These are phyloP conservation scores for Chaetops frenatus DNA, from an alignment of 2,113 vertebrate genomes.

Conservation along the genomic window DNA sequence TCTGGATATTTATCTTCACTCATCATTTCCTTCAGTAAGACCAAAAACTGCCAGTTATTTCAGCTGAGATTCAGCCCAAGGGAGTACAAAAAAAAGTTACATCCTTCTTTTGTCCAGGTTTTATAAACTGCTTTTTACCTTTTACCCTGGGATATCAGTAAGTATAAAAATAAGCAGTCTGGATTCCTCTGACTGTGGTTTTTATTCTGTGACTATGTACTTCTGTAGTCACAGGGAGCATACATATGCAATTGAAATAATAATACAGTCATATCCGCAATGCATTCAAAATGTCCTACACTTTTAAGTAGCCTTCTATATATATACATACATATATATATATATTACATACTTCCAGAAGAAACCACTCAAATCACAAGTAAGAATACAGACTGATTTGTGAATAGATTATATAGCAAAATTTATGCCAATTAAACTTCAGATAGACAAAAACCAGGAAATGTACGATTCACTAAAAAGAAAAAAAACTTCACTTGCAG, in stretches of 20 bases:
- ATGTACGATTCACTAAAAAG: not conserved
- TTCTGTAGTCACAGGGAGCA: not conserved
- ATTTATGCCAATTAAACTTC: not conserved
- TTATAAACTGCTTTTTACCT: slow-evolving; percentile 73
- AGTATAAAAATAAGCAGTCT: slow-evolving; percentile 72
- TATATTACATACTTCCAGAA: not conserved
- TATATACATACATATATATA: not conserved
- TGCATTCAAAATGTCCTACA: not conserved
- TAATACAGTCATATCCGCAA: not conserved
- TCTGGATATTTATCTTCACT: slow-evolving; percentile 82
- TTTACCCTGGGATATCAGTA: slow-evolving; percentile 65
- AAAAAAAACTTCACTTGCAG: not conserved
- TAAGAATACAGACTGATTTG: not conserved
- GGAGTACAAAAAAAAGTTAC: slow-evolving; percentile 70
- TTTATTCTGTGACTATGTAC: not conserved
- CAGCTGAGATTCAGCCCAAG: slow-evolving; percentile 70
- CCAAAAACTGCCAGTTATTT: slow-evolving; percentile 78
- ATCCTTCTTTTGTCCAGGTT: slow-evolving; percentile 71
- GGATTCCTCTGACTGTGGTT: slow-evolving; percentile 43
- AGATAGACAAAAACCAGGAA: not conserved
- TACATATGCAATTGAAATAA: slow-evolving; percentile 18
- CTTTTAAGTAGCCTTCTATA: not conserved
- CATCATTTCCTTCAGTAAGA: slow-evolving; percentile 82
- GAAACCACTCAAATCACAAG: not conserved
- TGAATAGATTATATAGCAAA: not conserved